These are phyloP conservation scores for Anguilla megastoma DNA, from an alignment of 2,797 vertebrate species.

Conservation along the genomic window DNA sequence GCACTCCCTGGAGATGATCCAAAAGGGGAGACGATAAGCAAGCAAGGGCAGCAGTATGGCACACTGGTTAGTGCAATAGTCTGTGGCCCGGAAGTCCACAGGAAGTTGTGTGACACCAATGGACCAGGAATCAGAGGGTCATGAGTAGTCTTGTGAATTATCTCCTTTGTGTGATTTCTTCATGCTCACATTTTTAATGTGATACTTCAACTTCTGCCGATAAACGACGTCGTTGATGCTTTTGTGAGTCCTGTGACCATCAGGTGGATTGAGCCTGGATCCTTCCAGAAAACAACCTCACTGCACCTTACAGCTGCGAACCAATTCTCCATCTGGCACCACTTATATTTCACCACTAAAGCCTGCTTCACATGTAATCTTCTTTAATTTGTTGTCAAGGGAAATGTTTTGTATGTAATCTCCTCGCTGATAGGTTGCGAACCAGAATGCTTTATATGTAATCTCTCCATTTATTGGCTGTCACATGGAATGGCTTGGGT, in stretches of 20 bases:
- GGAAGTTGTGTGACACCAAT: not conserved
- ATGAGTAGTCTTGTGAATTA: not conserved
- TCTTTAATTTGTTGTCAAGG: slow-evolving; percentile 54
- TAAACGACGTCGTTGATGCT: not conserved
- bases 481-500: slow-evolving; percentile 26
- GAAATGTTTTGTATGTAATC: slow-evolving; percentile 39
- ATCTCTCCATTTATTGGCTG: slow-evolving; percentile 57
- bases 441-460: slow-evolving; percentile 47
- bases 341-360: slow-evolving; percentile 54
- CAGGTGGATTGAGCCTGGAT: slow-evolving; percentile 29
- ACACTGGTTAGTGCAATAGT: not conserved
- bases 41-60: not conserved
- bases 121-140: not conserved
- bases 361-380: slow-evolving; percentile 22
- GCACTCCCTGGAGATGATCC: not conserved
- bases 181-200: not conserved
- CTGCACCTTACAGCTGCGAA: slow-evolving; percentile 22
- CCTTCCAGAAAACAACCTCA: slow-evolving; percentile 43
- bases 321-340: slow-evolving; percentile 40
- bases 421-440: not conserved
- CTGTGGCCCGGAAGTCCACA: not conserved
- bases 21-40: not conserved
- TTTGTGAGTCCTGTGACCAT: slow-evolving; percentile 1
- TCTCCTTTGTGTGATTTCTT: not conserved
- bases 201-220: not conserved